A percentile compares a stretch with the other conserved stretches of the same genome.
Conservation (phyloP, 2,888 invertebrate species). For the Dorcus parallelipipedus region DNA sequence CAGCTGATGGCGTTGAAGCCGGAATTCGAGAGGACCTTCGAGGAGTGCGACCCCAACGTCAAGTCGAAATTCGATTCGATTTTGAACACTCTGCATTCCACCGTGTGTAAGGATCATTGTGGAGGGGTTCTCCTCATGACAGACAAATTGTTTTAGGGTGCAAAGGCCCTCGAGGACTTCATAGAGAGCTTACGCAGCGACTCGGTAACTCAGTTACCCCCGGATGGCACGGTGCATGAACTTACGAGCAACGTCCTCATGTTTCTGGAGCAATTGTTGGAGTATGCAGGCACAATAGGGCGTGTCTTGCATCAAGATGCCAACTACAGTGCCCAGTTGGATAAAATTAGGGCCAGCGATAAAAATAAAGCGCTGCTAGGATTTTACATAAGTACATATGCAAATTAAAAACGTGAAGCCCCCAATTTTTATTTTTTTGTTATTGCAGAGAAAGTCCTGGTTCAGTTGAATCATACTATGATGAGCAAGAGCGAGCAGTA, state of each 20-base stretch:
- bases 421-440: not conserved
- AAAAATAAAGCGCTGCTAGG: conserved; percentile 67
- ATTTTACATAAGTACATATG: conserved; percentile 72
- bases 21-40: conserved; percentile 75
- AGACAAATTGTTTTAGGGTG: conserved; percentile 62
- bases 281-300: conserved; percentile 74
- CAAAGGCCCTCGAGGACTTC: conserved; percentile 89
- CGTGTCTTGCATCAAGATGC: conserved; percentile 62
- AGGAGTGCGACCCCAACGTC: conserved; percentile 67
- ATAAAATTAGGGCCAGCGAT: conserved; percentile 53
- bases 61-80: conserved; percentile 71
- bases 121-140: conserved; percentile 13
- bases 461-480: conserved; percentile 84
- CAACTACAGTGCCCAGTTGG: conserved; percentile 54
- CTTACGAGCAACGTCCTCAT: conserved; percentile 91
- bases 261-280: conserved; percentile 82
- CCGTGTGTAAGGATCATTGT: conserved; percentile 53
- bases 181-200: conserved; percentile 82
- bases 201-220: conserved; percentile 77
- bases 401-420: conserved; percentile 19
- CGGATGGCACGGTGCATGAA: conserved; percentile 98
- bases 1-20: conserved; percentile 73
- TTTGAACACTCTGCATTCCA: conserved; percentile 68
- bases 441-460: conserved; percentile 76
- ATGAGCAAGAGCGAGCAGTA: conserved; percentile 91